phyloP scores from a whole-genome alignment of 2,797 vertebrate species.

The Sebastes nivosus region DNA sequence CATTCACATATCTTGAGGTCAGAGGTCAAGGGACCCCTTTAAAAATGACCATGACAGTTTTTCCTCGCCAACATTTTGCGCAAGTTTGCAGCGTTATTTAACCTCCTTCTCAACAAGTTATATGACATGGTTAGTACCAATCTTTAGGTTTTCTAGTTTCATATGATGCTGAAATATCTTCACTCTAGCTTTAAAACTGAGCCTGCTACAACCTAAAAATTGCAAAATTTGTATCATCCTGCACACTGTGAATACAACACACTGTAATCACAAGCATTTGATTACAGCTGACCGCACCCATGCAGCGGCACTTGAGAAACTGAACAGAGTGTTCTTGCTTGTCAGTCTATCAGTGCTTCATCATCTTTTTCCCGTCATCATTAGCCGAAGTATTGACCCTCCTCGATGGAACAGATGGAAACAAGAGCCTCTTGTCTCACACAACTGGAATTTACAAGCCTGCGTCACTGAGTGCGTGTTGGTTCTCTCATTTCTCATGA shows the following conservation, averaged over 20 bases:
- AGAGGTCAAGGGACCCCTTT: no score
- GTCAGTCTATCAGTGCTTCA: constrained; percentile 22
- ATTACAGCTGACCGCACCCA: neutral
- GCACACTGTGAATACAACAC: neutral
- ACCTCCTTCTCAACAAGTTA: no score
- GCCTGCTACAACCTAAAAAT: no score
- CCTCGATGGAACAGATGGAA: constrained; percentile 37
- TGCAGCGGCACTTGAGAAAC: constrained; percentile 6
- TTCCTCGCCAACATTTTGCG: no score
- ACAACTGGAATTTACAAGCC: neutral
- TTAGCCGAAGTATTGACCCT: constrained; percentile 45
- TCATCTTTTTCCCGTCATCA: constrained; percentile 25
- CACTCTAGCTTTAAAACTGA: no score
- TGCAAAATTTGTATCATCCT: neutral
- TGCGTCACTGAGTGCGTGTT: neutral
- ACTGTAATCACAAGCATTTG: neutral
- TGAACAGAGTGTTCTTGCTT: constrained; percentile 1
- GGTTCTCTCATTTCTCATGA: neutral
- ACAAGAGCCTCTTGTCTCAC: constrained; percentile 10
- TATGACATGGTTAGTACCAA: no score
- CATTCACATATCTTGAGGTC: no score
- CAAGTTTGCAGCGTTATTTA: no score
- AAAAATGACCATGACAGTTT: no score
- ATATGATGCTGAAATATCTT: no score
- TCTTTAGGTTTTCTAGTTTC: no score